Percentiles rank a stretch among this genome's conserved stretches.
Evolutionary conservation across 2,797 vertebrate genomes (phyloP).

Genomic region (Sebastes taczanowskii): DNA sequence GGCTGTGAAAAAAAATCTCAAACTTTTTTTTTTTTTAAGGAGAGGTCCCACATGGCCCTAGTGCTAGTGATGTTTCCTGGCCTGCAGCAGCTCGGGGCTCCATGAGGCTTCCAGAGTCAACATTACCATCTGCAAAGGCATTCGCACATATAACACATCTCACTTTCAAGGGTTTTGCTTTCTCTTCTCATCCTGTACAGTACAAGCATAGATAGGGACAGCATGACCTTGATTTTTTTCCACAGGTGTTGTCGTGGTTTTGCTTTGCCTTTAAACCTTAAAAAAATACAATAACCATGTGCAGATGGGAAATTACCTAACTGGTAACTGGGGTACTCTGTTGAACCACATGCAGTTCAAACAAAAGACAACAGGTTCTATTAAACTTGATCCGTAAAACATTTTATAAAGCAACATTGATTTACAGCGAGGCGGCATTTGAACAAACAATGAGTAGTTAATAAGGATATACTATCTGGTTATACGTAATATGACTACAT

Average conservation of each 20-base stretch:
- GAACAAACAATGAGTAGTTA: neutral
- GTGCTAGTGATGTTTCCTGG: constrained; percentile 86
- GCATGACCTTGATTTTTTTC: constrained; percentile 26
- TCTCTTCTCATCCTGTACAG: constrained; percentile 57
- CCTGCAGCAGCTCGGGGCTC: constrained; percentile 63
- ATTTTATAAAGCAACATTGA: neutral
- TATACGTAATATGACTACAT: neutral
- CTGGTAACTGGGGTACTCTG: constrained; percentile 29
- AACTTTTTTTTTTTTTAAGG: constrained; percentile 71
- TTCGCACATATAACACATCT: constrained; percentile 56
- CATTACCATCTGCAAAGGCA: constrained; percentile 78
- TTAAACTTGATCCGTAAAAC: neutral
- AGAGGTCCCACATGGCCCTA: constrained; percentile 87
- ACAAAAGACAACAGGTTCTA: constrained; percentile 1
- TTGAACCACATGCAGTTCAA: constrained; percentile 1
- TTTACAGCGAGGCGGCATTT: neutral
- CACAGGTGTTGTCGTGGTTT: constrained; percentile 36
- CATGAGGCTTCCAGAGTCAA: constrained; percentile 77
- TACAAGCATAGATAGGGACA: constrained; percentile 36
- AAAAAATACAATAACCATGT: constrained; percentile 30
- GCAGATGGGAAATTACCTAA: constrained; percentile 48
- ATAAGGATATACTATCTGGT: neutral
- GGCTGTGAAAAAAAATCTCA: constrained; percentile 80
- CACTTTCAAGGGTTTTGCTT: constrained; percentile 33
- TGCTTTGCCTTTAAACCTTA: constrained; percentile 35